Evolutionary conservation across 2,888 invertebrate genomes (phyloP), one percentile per base, ranked within the genome.

Genomic region (Cephus spinipes): DNA sequence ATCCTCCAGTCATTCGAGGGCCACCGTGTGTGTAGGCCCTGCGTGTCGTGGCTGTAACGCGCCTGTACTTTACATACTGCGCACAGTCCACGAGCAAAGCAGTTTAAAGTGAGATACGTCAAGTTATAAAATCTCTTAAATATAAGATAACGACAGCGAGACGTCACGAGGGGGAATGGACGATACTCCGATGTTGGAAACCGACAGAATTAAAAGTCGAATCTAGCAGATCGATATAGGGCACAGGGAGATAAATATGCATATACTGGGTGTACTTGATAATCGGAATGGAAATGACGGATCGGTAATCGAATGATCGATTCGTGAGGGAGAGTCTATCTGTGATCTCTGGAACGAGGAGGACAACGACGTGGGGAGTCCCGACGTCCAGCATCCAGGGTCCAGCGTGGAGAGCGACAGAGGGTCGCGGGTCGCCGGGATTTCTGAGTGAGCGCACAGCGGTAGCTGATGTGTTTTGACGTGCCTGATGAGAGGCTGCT

Each of bases 391-490:
- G 75, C 31, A 23, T 68, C 34, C 55, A 15, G 36, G 23, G 34
- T 33, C 36, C 69, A 69, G 74, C 69, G 31, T 40, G 69, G 69
- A 77, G 55, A 77, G 77, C 40, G 30, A 40, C 23, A 55, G 23
- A 2, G 55, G 55, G 55, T 55, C 55, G 55, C 55, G 55, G 55
- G 55, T 55, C 23, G 55, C 23, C 55, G 78, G 87, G 87, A 85
- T 89, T 90, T 90, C 90, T 89, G 88, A 90, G 79, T 87, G 88
- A 90, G 82, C 86, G 90, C 90, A 89, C 89, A 90, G 89, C 90
- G 87, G 90, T 90, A 89, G 90, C 90, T 90, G 89, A 91, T 91
- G 87, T 89, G 88, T 90, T 90, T 89, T 90, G 91, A 91, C 91
- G 90, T 89, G 88, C 83, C 87, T 88, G 86, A 89, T 87, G 88